Evolutionary conservation across 2,888 invertebrate genomes (phyloP).

Genomic region (Chrysolina oricalcia): DNA sequence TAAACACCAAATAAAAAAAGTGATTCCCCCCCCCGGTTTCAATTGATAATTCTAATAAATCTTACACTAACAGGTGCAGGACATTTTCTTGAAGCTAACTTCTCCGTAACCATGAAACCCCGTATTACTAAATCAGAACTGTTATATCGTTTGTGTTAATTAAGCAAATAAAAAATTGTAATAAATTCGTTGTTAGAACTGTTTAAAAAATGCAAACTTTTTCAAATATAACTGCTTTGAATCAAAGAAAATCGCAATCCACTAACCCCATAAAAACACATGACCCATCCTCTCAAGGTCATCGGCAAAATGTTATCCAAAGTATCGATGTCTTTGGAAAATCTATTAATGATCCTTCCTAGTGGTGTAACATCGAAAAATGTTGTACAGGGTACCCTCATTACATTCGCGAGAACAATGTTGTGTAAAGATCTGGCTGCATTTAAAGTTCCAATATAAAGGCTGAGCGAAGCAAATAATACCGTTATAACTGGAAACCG

Average conservation of each 20-base stretch:
- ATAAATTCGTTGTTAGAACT: not conserved
- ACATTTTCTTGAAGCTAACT: too few relatives aligned
- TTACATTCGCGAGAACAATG: slow-evolving; percentile 77
- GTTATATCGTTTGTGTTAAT: too few relatives aligned
- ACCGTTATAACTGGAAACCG: slow-evolving; percentile 76
- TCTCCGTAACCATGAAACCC: too few relatives aligned
- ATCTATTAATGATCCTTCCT: slow-evolving; percentile 86
- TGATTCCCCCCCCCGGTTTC: too few relatives aligned
- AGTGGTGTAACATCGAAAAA: slow-evolving; percentile 89
- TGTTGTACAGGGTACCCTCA: slow-evolving; percentile 80
- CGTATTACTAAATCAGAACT: too few relatives aligned
- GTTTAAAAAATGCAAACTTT: not conserved
- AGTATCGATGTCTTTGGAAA: slow-evolving; percentile 83
- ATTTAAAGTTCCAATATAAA: slow-evolving; percentile 80
- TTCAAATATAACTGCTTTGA: slow-evolving; percentile 46
- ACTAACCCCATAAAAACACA: slow-evolving; percentile 79
- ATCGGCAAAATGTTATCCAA: slow-evolving; percentile 82
- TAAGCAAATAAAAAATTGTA: too few relatives aligned
- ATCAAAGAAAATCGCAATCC: slow-evolving; percentile 37
- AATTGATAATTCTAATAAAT: too few relatives aligned
- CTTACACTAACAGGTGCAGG: too few relatives aligned
- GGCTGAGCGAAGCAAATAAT: slow-evolving; percentile 79
- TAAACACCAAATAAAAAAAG: too few relatives aligned
- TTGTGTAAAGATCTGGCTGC: slow-evolving; percentile 79
- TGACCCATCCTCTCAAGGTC: slow-evolving; percentile 82